Base-by-base conservation (phyloP, 2,113 vertebrate genomes). In the Eidolon helvum region DNA sequence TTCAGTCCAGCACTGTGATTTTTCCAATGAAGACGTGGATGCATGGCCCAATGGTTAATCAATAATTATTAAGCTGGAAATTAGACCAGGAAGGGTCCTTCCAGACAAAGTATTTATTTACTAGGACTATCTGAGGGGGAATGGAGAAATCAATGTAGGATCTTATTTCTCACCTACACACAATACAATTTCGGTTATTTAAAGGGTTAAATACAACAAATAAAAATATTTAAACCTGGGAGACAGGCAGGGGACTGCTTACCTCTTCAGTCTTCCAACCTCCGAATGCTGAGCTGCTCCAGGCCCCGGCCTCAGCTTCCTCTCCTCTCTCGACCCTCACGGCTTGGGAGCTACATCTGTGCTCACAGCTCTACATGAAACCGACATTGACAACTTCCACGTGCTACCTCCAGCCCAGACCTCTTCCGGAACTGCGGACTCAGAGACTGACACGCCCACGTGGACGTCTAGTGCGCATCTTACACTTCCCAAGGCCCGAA, bases 371-470 rank as follows among this genome's bases (percentile, higher is more conserved):
- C 26, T 33, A 50, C 50, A 22, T n/a, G 18, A 78, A 87, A 33
- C 38, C 7, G 10, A 35, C 24, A 21, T 53, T 16, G 12, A 43
- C 55, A 30, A 7, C 75, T 87, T 45, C 55, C 75, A 21, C 35
- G 12, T 3, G 21, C 4, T 1, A 1, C 26, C 48, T 75, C 19
- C 10, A 10, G 74, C 38, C 12, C 61, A n/a, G 63, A 50, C 28
- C n/a, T 48, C 57, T 79, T 21, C 26, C 38, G 8, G 26, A 53
- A 43, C 86, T 30, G 40, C 30, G 21, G 30, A 53, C 53, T 63
- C 55, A 28, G 0, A 4, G 84, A n/a, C 14, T 2, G 15, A 26
- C 35, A 28, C 6, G n/a, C n/a, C 55, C n/a, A 19, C 0, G 0
- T 38, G 43, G 28, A 61, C 43, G 43, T 48, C 48, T 30, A 33